Evolutionary conservation across 2,113 vertebrate species (phyloP).

Genomic region (Girardinichthys multiradiatus): DNA sequence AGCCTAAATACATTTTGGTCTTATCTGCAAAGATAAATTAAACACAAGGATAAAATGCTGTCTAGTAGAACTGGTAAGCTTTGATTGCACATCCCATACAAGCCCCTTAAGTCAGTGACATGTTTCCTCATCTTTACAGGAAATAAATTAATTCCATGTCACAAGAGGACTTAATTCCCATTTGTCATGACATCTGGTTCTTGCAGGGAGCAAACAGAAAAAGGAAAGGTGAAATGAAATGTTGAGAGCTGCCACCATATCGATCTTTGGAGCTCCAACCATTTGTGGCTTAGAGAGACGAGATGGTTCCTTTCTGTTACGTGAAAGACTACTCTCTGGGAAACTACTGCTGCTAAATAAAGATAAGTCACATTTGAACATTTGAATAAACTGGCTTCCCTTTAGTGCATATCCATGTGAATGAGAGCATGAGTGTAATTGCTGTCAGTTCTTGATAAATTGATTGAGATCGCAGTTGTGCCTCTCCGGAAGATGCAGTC

Average conservation of each 20-base stretch:
- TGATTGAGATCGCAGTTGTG: constrained; percentile 52
- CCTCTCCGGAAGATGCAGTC: constrained; percentile 25
- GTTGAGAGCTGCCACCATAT: constrained; percentile 21
- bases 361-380: constrained; percentile 70
- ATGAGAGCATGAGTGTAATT: constrained; percentile 59
- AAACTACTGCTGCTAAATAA: constrained; percentile 50
- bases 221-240: constrained; percentile 19
- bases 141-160: constrained; percentile 51
- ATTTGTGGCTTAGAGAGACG: constrained; percentile 47
- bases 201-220: constrained; percentile 28
- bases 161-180: constrained; percentile 3
- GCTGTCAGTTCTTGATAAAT: constrained; percentile 56
- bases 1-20: no score
- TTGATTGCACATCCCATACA: constrained; percentile 1
- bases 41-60: background rate
- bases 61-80: constrained; percentile 1
- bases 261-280: constrained; percentile 38
- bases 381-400: constrained; percentile 65
- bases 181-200: constrained; percentile 53
- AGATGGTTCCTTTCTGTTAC: constrained; percentile 64
- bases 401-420: constrained; percentile 61
- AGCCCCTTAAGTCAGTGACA: constrained; percentile 6
- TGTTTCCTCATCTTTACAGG: constrained; percentile 32
- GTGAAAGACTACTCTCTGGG: constrained; percentile 43
- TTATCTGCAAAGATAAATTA: background rate